Conservation (phyloP, 1,140 invertebrate genomes). For the Drosophila arizonae region DNA sequence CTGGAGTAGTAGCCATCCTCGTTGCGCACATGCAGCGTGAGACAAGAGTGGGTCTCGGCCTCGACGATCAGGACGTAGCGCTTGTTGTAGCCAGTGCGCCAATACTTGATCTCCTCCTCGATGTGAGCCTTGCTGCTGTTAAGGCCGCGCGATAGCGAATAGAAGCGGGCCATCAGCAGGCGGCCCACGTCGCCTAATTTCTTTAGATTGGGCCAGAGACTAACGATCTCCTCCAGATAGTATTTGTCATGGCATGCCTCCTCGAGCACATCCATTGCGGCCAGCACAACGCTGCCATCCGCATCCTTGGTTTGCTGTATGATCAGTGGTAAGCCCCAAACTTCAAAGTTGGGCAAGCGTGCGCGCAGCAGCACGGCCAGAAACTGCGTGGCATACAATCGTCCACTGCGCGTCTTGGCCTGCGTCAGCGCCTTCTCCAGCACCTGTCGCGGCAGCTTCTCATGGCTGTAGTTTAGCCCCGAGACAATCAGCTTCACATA, state of each 20-base stretch:
- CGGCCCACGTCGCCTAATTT: conserved; percentile 93
- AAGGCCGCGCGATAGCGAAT: conserved; percentile 90
- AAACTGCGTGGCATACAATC: conserved; percentile 95
- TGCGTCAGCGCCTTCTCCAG: conserved; percentile 87
- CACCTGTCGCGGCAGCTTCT: conserved; percentile 89
- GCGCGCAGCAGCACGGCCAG: conserved; percentile 92
- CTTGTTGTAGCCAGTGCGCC: conserved; percentile 89
- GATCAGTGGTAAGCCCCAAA: conserved; percentile 93
- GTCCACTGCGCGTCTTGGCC: conserved; percentile 86
- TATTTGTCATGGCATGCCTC: conserved; percentile 94
- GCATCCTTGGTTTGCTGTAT: conserved; percentile 92
- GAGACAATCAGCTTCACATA: conserved; percentile 96
- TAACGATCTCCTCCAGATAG: conserved; percentile 91
- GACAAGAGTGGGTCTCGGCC: conserved; percentile 91
- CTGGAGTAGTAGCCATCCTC: conserved; percentile 91
- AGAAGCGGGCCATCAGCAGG: conserved; percentile 91
- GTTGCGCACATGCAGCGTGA: conserved; percentile 92
- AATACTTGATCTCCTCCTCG: conserved; percentile 89
- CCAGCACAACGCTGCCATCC: conserved; percentile 88
- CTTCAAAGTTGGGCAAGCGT: conserved; percentile 86
- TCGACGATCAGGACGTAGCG: conserved; percentile 95
- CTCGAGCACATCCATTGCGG: conserved; percentile 92
- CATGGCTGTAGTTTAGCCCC: conserved; percentile 91
- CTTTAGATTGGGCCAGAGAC: conserved; percentile 88
- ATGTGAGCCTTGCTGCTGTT: conserved; percentile 87